phyloP scores from a whole-genome alignment of 2,888 invertebrate genomes.

The Limnephilus rhombicus region DNA sequence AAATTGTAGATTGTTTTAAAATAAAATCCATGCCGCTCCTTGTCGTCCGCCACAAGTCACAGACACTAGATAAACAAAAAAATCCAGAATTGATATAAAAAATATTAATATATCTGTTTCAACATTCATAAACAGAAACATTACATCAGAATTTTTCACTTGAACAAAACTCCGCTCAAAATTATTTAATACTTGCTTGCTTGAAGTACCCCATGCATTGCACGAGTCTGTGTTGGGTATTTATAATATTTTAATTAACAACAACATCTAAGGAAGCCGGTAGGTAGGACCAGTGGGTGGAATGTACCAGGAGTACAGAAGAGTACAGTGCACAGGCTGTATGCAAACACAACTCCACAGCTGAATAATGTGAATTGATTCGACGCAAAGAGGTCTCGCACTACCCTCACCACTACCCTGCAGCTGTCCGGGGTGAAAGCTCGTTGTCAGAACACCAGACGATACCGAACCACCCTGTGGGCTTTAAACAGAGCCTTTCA shows the following conservation, averaged over 20 bases:
- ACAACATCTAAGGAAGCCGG: constrained; percentile 33
- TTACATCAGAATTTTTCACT: background rate
- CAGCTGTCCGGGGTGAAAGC: constrained; percentile 59
- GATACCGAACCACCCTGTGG: constrained; percentile 48
- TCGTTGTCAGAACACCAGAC: constrained; percentile 64
- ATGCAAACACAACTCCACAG: constrained; percentile 54
- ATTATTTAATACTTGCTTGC: background rate
- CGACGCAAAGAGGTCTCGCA: constrained; percentile 56
- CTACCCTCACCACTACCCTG: constrained; percentile 5
- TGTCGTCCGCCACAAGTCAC: no score
- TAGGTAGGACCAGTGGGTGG: background rate
- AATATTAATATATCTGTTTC: no score
- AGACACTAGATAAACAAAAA: no score
- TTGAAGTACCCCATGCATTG: background rate
- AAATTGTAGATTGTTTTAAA: no score
- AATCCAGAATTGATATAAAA: no score
- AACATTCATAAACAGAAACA: background rate
- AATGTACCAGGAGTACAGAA: background rate
- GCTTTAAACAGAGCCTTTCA: constrained; percentile 4
- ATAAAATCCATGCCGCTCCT: no score
- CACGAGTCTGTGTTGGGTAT: constrained; percentile 19
- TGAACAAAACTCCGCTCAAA: background rate
- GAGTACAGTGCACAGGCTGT: constrained; percentile 13
- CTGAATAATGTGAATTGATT: constrained; percentile 65
- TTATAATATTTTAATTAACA: constrained; percentile 61